Conservation (phyloP, 2,113 vertebrate species). For the Muntiacus muntjak region DNA sequence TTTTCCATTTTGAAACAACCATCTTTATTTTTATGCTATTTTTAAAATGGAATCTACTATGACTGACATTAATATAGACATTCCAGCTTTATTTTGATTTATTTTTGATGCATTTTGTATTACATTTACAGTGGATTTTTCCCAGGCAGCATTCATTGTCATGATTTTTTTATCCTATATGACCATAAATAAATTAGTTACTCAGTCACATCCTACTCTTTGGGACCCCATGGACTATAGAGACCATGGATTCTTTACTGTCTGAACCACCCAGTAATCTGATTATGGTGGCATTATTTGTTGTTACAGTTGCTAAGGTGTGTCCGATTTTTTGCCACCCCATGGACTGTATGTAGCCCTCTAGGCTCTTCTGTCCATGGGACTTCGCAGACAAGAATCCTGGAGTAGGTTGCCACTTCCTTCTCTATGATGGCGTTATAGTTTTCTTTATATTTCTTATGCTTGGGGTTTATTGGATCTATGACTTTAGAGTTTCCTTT, state of each 20-base stretch:
- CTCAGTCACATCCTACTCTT: accelerated
- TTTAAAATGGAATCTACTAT: neutral
- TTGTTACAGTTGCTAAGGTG: neutral
- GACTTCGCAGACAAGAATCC: neutral
- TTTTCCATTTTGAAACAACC: neutral
- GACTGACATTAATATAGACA: neutral
- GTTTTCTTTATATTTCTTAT: neutral
- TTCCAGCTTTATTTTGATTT: neutral
- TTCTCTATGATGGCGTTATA: neutral
- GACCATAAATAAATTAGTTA: neutral
- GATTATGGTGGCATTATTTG: neutral
- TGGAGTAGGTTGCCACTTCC: neutral
- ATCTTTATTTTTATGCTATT: neutral
- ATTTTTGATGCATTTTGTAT: neutral
- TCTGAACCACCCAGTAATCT: neutral
- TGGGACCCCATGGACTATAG: neutral
- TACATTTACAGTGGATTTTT: neutral
- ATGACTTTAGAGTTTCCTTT: neutral
- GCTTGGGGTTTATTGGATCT: neutral
- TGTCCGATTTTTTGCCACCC: neutral
- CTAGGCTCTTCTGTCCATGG: neutral
- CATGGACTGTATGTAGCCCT: neutral
- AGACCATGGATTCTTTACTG: neutral
- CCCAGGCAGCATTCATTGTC: neutral
- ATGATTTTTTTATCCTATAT: neutral